A percentile compares a stretch with the other conserved stretches of the same genome.
Conservation (phyloP, 2,888 invertebrate species). For the Sisyra nigra region DNA sequence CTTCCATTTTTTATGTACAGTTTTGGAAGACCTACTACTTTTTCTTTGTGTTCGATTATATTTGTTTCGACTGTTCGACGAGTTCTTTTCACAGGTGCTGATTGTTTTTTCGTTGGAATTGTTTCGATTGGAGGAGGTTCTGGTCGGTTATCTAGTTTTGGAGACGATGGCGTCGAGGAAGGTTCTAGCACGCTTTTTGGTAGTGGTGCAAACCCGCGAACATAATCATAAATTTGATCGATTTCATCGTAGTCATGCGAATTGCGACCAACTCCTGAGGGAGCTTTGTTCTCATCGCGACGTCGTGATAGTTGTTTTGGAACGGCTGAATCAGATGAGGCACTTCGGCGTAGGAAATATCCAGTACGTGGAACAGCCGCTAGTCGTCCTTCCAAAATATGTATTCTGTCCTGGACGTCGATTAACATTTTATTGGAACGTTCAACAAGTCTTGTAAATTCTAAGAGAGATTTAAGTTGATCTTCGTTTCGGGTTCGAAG, state of each 20-base stretch:
- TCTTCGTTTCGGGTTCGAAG: constrained; percentile 71
- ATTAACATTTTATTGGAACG: constrained; percentile 56
- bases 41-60: constrained; percentile 27
- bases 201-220: constrained; percentile 79
- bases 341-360: constrained; percentile 58
- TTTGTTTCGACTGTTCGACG: constrained; percentile 36
- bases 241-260: constrained; percentile 88
- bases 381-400: constrained; percentile 65
- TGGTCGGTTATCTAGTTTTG: constrained; percentile 46
- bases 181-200: constrained; percentile 64
- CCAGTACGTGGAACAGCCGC: constrained; percentile 38
- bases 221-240: constrained; percentile 92
- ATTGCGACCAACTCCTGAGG: constrained; percentile 20
- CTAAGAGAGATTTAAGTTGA: constrained; percentile 43
- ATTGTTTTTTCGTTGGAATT: constrained; percentile 68
- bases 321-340: constrained; percentile 53
- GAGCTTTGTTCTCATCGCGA: constrained; percentile 43
- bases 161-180: constrained; percentile 24
- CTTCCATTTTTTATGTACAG: constrained; percentile 65
- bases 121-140: constrained; percentile 87
- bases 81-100: constrained; percentile 53
- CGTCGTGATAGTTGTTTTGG: constrained; percentile 26
- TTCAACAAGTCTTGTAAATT: constrained; percentile 62
- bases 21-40: constrained; percentile 51
- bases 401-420: constrained; percentile 65